Percentiles rank a stretch among this genome's conserved stretches.
phyloP scores from a whole-genome alignment of 2,888 invertebrate species.

The Spodoptera exigua region DNA sequence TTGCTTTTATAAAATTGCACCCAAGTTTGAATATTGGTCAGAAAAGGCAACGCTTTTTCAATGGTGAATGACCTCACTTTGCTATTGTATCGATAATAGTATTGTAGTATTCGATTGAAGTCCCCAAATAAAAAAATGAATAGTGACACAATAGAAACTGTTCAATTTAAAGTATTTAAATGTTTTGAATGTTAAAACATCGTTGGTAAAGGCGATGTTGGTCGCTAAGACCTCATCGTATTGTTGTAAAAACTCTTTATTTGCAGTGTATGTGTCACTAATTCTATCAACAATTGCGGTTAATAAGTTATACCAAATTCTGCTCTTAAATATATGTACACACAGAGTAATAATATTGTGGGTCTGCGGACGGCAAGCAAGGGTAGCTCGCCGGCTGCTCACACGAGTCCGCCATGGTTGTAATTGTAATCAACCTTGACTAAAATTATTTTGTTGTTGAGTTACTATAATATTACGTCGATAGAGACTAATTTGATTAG shows the following conservation, averaged over 20 bases:
- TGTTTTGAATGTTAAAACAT: conserved; percentile 23
- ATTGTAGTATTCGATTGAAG: background rate
- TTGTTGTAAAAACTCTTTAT: conserved; percentile 58
- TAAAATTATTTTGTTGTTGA: conserved; percentile 18
- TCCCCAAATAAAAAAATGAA: no score
- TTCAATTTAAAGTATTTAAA: conserved; percentile 30
- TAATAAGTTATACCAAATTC: conserved; percentile 11
- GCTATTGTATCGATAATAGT: conserved; percentile 6
- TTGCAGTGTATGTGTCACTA: conserved; percentile 27
- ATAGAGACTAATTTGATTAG: conserved; percentile 43
- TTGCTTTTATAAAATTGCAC: conserved; percentile 24
- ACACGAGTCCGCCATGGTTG: background rate
- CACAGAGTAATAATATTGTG: no score
- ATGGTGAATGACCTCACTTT: conserved; percentile 1
- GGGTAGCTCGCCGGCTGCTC: no score
- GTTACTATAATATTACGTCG: conserved; percentile 27
- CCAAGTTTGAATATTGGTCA: conserved; percentile 22
- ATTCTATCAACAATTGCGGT: conserved; percentile 7
- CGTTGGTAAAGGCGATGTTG: conserved; percentile 57
- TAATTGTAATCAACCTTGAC: background rate
- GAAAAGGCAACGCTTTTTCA: conserved; percentile 15
- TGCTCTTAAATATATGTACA: conserved; percentile 6
- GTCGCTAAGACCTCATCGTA: conserved; percentile 37
- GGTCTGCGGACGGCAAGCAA: no score
- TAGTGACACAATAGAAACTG: conserved; percentile 23